These are phyloP conservation scores for Poecilia gillii DNA, from an alignment of 2,797 vertebrate species.

Conservation along the genomic window DNA sequence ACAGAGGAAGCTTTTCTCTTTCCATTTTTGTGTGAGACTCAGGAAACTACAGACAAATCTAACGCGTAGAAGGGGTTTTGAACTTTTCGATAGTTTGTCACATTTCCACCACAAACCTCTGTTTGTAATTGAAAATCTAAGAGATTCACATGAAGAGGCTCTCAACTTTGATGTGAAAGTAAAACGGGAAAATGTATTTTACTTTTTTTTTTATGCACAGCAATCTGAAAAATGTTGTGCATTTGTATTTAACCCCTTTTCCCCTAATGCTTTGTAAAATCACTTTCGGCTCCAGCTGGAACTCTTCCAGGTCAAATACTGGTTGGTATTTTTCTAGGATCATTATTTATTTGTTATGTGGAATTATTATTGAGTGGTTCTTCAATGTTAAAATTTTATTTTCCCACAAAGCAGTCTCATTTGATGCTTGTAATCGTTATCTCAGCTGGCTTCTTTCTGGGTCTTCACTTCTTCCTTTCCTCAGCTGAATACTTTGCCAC, in stretches of 20 bases:
- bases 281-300: not conserved
- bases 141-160: not conserved
- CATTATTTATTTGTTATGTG: not conserved
- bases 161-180: not conserved
- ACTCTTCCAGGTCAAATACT: not conserved
- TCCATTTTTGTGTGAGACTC: slow-evolving; percentile 12
- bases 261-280: not conserved
- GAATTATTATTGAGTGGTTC: not conserved
- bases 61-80: not conserved
- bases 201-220: not conserved
- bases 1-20: slow-evolving; percentile 6
- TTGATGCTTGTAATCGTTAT: not conserved
- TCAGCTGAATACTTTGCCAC: slow-evolving; percentile 83
- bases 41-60: not conserved
- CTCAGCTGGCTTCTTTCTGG: not conserved
- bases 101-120: not conserved
- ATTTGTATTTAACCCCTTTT: not conserved
- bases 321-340: not conserved
- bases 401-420: too few species aligned
- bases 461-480: not conserved
- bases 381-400: not conserved
- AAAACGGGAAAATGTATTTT: not conserved
- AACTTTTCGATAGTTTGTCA: not conserved
- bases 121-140: not conserved
- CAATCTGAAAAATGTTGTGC: not conserved